phyloP scores from a whole-genome alignment of 1,140 invertebrate genomes.

The Brachionus calyciflorus region DNA sequence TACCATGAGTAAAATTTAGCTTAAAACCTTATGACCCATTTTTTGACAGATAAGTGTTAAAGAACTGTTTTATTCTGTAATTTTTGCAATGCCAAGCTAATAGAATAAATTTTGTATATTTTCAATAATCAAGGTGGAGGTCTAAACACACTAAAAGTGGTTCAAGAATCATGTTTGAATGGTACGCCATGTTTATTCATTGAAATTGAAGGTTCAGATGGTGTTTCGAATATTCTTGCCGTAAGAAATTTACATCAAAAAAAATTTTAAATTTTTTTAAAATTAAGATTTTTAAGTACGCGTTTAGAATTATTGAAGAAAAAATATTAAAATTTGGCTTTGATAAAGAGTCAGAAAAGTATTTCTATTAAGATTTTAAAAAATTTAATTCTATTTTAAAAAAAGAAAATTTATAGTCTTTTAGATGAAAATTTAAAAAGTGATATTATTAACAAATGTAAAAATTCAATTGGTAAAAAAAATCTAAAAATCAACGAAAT shows the following conservation, averaged over 20 bases:
- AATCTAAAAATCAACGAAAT: not conserved
- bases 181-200: slow-evolving; percentile 16
- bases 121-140: not conserved
- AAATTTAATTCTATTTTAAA: no score
- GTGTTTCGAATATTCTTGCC: slow-evolving; percentile 1
- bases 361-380: no score
- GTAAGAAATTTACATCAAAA: not conserved
- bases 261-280: not conserved
- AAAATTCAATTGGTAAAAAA: not conserved
- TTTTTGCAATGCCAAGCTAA: no score
- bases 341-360: not conserved
- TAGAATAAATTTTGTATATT: no score
- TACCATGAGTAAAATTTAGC: no score
- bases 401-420: not conserved
- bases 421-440: not conserved
- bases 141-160: not conserved
- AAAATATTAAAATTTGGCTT: slow-evolving; percentile 12
- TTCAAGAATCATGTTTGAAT: not conserved
- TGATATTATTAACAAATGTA: not conserved
- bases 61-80: no score
- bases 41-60: no score
- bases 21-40: no score
- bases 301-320: not conserved
- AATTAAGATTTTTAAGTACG: slow-evolving; percentile 15
- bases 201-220: not conserved